Evolutionary conservation across 2,888 invertebrate genomes (phyloP).

Genomic region (Thecophora atra): DNA sequence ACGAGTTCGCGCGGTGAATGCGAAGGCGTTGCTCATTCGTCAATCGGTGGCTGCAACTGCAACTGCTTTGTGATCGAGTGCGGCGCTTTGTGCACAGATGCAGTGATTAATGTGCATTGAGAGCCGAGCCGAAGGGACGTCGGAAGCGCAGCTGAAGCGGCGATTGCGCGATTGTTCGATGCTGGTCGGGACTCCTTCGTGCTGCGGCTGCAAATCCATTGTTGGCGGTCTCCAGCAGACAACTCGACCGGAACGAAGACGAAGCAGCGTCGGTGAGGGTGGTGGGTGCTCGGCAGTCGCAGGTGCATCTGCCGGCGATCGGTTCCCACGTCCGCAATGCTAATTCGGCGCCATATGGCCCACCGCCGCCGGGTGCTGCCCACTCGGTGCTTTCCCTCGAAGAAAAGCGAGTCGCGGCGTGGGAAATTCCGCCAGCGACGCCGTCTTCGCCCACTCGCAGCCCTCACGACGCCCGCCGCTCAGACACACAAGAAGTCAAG

Average conservation of each 20-base stretch:
- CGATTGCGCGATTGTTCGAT: background rate
- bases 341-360: constrained; percentile 12
- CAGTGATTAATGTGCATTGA: constrained; percentile 25
- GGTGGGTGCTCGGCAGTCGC: constrained; percentile 7
- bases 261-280: too few relatives aligned
- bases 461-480: background rate
- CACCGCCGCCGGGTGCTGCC: background rate
- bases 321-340: constrained; percentile 19
- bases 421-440: constrained; percentile 24
- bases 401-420: constrained; percentile 13
- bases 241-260: background rate
- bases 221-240: too few relatives aligned
- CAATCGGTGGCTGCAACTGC: constrained; percentile 11
- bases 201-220: too few relatives aligned
- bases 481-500: constrained; percentile 13
- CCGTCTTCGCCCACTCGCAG: constrained; percentile 14
- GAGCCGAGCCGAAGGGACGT: constrained; percentile 5
- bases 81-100: background rate
- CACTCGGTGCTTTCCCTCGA: background rate
- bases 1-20: background rate
- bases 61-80: constrained; percentile 11
- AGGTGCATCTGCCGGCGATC: background rate
- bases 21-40: constrained; percentile 20
- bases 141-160: constrained; percentile 11
- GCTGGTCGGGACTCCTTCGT: too few relatives aligned